phyloP scores from a whole-genome alignment of 1,140 invertebrate genomes.

The Wasmannia auropunctata region DNA sequence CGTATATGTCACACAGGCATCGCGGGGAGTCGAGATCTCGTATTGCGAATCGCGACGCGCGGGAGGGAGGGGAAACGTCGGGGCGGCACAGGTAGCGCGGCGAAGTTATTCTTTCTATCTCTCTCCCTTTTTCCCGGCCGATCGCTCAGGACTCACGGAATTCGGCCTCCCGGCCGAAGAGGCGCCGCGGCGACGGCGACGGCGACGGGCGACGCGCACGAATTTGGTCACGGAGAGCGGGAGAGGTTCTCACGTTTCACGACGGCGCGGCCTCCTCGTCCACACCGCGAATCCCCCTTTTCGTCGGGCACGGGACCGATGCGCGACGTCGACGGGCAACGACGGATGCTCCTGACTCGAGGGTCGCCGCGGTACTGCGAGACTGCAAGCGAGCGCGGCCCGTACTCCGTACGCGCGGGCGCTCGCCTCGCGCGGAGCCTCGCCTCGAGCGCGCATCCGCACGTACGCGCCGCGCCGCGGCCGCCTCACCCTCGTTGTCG shows the following conservation, averaged over 20 bases:
- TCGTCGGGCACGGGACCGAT: not conserved
- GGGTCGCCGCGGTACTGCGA: conserved; percentile 70
- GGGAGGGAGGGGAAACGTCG: not conserved
- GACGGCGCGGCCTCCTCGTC: conserved; percentile 39
- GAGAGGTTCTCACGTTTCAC: conserved; percentile 72
- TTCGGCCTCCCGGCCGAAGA: conserved; percentile 4
- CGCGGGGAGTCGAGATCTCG: not conserved
- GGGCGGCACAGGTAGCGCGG: not conserved
- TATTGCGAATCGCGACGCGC: conserved; percentile 1
- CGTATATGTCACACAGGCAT: conserved; percentile 30
- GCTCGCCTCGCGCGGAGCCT: not conserved
- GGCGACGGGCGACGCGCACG: conserved; percentile 54
- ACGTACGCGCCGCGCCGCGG: not conserved
- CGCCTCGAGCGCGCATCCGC: not conserved
- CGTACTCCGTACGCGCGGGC: not conserved
- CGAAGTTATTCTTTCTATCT: not conserved
- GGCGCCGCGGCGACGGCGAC: conserved; percentile 20
- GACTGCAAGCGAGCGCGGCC: conserved; percentile 26
- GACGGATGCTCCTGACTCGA: conserved; percentile 43
- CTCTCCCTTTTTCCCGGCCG: not conserved
- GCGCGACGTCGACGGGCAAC: not conserved
- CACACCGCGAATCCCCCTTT: conserved; percentile 48
- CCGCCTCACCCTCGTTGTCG: not conserved
- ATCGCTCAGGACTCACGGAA: conserved; percentile 9
- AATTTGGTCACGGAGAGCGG: conserved; percentile 61